Percentiles rank a stretch among this genome's conserved stretches.
Evolutionary conservation across 2,113 vertebrate genomes (phyloP).

Genomic region (Seriola rivoliana): DNA sequence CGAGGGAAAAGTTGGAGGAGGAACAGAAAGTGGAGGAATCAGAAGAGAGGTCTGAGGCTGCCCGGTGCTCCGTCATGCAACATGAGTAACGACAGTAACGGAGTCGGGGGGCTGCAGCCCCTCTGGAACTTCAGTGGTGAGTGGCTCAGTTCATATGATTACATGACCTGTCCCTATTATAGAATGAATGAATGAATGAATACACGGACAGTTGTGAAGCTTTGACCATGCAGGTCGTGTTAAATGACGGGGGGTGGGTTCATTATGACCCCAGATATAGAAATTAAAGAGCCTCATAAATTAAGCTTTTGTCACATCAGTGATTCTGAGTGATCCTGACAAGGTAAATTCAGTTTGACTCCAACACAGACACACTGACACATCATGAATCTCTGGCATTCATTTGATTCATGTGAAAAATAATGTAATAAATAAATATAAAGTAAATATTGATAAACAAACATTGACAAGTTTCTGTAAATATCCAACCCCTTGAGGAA

Average conservation of each 20-base stretch:
- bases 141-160: constrained; percentile 20
- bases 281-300: neutral
- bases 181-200: neutral
- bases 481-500: too few species aligned
- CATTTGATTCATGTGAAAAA: too few species aligned
- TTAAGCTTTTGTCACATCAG: too few species aligned
- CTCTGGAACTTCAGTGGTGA: constrained; percentile 75
- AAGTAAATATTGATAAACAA: too few species aligned
- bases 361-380: too few species aligned
- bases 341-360: neutral
- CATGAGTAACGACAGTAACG: constrained; percentile 72
- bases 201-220: neutral
- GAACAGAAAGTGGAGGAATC: neutral
- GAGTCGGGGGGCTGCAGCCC: constrained; percentile 56
- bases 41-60: neutral
- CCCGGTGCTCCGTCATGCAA: constrained; percentile 49
- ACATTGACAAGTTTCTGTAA: neutral
- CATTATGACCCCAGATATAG: neutral
- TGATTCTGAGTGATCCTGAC: too few species aligned
- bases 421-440: too few species aligned
- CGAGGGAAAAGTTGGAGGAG: constrained; percentile 32
- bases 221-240: neutral
- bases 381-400: too few species aligned
- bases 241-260: accelerated
- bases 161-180: too few species aligned